Conservation (phyloP, 2,888 invertebrate genomes). For the Rhagonycha lutea region DNA sequence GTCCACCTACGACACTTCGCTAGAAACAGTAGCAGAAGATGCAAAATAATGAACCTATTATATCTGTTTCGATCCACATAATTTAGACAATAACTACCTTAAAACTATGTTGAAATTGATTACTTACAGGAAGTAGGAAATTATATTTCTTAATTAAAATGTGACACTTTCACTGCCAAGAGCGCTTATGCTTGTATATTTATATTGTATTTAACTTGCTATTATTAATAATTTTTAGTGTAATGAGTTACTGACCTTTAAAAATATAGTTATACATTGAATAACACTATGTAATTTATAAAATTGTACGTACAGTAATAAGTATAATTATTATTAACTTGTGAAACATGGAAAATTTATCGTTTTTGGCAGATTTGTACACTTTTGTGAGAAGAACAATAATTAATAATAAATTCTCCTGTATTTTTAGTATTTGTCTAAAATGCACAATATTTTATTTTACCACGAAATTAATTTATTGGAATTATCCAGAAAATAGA, state of each 20-base stretch:
- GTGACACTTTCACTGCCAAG: neutral
- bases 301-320: neutral
- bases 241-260: neutral
- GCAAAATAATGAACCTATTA: neutral
- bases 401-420: too few relatives aligned
- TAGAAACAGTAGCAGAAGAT: constrained; percentile 4
- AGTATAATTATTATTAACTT: neutral
- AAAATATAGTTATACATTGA: neutral
- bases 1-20: constrained; percentile 2
- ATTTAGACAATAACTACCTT: neutral
- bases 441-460: too few relatives aligned
- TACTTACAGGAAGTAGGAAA: neutral
- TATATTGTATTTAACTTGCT: neutral
- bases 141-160: neutral
- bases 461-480: too few relatives aligned
- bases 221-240: neutral
- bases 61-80: neutral
- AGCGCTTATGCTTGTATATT: neutral
- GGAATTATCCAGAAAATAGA: too few relatives aligned
- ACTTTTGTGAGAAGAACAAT: neutral
- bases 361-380: neutral
- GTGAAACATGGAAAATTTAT: neutral
- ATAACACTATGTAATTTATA: neutral
- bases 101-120: neutral
- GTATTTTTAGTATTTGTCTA: too few relatives aligned